Percentiles rank a stretch among this genome's conserved stretches.
Evolutionary conservation across 1,140 invertebrate genomes (phyloP).

Genomic region (Spodoptera litura): DNA sequence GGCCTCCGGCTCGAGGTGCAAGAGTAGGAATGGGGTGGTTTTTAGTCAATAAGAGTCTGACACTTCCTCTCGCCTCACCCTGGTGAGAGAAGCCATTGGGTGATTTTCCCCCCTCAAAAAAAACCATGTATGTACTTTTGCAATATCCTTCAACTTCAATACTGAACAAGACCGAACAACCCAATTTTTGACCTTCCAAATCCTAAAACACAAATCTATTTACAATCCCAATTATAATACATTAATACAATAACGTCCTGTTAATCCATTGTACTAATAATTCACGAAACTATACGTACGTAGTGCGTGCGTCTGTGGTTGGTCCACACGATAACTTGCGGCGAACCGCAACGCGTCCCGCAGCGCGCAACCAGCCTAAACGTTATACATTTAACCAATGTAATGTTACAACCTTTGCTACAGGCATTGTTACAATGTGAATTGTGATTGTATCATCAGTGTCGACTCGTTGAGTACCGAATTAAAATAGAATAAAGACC

Average conservation of each 20-base stretch:
- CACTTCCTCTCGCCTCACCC: too few species aligned
- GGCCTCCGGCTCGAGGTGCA: too few species aligned
- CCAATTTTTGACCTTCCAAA: not conserved
- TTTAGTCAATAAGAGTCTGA: too few species aligned
- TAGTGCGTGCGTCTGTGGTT: constrained; percentile 7
- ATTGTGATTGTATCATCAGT: not conserved
- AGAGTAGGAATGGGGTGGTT: too few species aligned
- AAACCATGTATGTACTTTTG: too few species aligned
- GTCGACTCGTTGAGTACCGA: not conserved
- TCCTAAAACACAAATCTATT: constrained; percentile 3
- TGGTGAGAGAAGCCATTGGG: too few species aligned
- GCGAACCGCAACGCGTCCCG: constrained; percentile 11
- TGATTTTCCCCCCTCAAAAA: too few species aligned
- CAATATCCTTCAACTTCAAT: not conserved
- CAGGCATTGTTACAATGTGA: not conserved
- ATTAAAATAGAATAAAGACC: not conserved
- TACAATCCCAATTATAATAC: constrained; percentile 13
- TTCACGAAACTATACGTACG: constrained; percentile 4
- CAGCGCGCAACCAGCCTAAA: constrained; percentile 8
- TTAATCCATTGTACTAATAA: constrained; percentile 20
- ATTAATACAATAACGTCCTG: constrained; percentile 1
- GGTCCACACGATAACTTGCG: constrained; percentile 24
- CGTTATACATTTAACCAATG: constrained; percentile 2
- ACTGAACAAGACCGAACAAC: not conserved
- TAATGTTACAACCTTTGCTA: not conserved